These are phyloP conservation scores for Drosophila parvula DNA, from an alignment of 1,140 invertebrate genomes.

Conservation along the genomic window DNA sequence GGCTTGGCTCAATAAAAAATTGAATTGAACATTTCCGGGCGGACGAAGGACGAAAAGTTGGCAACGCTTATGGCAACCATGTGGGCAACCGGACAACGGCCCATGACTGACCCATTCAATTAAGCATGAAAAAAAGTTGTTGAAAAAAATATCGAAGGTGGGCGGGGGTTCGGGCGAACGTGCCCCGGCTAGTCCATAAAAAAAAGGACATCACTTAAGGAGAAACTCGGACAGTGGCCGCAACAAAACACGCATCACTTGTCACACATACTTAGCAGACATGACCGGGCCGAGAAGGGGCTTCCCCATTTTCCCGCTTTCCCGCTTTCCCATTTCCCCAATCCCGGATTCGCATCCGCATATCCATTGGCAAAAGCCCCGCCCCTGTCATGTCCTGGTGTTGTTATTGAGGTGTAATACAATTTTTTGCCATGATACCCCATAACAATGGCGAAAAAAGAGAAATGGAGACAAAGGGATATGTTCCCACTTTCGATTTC, in stretches of 20 bases:
- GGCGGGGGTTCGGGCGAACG: slow-evolving; percentile 3
- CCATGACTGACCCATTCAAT: slow-evolving; percentile 83
- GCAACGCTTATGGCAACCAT: slow-evolving; percentile 54
- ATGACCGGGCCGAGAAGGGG: not conserved
- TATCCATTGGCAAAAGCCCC: slow-evolving; percentile 36
- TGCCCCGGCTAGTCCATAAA: slow-evolving; percentile 50
- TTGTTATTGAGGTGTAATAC: slow-evolving; percentile 84
- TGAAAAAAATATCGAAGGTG: not conserved
- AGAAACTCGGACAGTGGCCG: slow-evolving; percentile 70
- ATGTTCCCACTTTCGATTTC: slow-evolving; percentile 1
- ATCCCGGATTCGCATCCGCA: slow-evolving; percentile 43
- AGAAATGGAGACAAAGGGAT: slow-evolving; percentile 7
- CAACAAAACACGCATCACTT: slow-evolving; percentile 84
- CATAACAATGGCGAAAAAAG: slow-evolving; percentile 59
- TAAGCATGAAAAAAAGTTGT: slow-evolving; percentile 76
- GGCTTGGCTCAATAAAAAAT: slow-evolving; percentile 56
- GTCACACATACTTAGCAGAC: slow-evolving; percentile 76
- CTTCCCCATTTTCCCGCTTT: not conserved
- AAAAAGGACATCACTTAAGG: slow-evolving; percentile 83
- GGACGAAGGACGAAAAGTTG: slow-evolving; percentile 20
- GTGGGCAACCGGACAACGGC: slow-evolving; percentile 62
- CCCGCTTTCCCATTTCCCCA: slow-evolving; percentile 5
- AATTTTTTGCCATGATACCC: slow-evolving; percentile 82
- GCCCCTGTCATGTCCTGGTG: slow-evolving; percentile 76
- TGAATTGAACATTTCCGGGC: slow-evolving; percentile 79